Conservation (phyloP, 2,797 vertebrate genomes). For the Numenius phaeopus region DNA sequence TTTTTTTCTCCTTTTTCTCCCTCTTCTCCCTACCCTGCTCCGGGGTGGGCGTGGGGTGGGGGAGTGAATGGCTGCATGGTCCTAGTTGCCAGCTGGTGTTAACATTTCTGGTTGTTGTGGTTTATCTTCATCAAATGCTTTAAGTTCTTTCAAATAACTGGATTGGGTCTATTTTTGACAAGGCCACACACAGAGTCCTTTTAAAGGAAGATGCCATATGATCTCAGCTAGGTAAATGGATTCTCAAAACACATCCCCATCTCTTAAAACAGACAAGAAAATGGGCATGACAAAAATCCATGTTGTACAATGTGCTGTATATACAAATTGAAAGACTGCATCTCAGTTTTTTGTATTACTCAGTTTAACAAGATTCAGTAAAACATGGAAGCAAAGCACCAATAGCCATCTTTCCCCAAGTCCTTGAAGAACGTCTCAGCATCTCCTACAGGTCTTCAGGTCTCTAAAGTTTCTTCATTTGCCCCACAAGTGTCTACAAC, state of each 20-base stretch:
- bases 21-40: background rate
- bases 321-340: constrained; percentile 50
- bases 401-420: constrained; percentile 46
- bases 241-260: constrained; percentile 56
- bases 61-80: background rate
- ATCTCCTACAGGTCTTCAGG: constrained; percentile 66
- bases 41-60: background rate
- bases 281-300: constrained; percentile 56
- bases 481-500: constrained; percentile 97
- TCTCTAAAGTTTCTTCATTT: constrained; percentile 93
- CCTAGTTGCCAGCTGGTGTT: background rate
- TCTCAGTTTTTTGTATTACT: constrained; percentile 3
- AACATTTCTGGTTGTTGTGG: background rate
- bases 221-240: constrained; percentile 7
- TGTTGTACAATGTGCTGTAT: constrained; percentile 29
- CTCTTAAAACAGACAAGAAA: constrained; percentile 56
- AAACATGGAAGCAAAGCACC: constrained; percentile 69
- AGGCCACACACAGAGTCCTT: constrained; percentile 28
- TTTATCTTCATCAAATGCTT: constrained; percentile 22
- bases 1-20: background rate
- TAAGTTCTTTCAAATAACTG: constrained; percentile 3
- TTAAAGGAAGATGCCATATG: constrained; percentile 7
- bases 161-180: background rate
- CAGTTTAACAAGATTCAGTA: constrained; percentile 35
- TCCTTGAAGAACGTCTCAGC: constrained; percentile 44